Evolutionary conservation across 2,797 vertebrate species (phyloP).

Genomic region (Anguilla megastoma): DNA sequence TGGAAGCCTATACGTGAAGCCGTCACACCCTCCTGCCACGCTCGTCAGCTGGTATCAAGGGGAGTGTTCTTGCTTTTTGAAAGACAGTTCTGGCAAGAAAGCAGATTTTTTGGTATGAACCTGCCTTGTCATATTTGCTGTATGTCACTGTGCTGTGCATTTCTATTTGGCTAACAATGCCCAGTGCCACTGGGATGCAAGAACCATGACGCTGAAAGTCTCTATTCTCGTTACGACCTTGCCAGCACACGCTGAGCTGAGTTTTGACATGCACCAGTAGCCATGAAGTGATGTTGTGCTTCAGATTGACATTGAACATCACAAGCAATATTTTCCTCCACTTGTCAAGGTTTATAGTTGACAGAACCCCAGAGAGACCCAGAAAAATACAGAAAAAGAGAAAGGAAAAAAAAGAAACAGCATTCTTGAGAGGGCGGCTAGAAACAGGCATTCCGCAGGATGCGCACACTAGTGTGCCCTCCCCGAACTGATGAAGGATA

Average conservation of each 20-base stretch:
- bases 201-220: background rate
- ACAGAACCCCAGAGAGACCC: background rate
- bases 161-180: background rate
- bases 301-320: background rate
- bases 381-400: background rate
- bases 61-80: background rate
- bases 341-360: background rate
- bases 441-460: background rate
- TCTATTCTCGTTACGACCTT: background rate
- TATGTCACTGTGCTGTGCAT: background rate
- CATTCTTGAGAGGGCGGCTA: background rate
- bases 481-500: background rate
- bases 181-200: background rate
- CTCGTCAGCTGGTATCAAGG: background rate
- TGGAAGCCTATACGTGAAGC: no score
- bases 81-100: background rate
- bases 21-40: background rate
- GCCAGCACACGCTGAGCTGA: background rate
- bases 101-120: background rate
- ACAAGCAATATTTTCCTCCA: background rate
- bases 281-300: conserved; percentile 7
- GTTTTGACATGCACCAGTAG: conserved; percentile 10
- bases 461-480: background rate
- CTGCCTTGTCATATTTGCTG: background rate
- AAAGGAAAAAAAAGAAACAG: background rate